A percentile compares a stretch with the other conserved stretches of the same genome.
Evolutionary conservation across 2,113 vertebrate species (phyloP).

Genomic region (Malurus melanocephalus): DNA sequence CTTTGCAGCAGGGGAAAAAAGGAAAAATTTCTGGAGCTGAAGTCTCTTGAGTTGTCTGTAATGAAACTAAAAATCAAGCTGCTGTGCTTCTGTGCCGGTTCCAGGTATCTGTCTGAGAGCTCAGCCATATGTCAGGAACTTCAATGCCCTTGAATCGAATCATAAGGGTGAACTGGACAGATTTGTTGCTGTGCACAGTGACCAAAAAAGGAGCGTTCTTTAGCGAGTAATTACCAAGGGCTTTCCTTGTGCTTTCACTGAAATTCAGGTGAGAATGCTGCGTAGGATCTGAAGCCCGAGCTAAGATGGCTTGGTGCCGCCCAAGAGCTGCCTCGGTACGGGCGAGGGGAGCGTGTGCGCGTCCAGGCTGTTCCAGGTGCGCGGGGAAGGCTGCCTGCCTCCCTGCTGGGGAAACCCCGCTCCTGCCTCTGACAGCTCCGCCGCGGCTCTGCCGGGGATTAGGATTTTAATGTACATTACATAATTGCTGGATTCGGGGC

Average conservation of each 20-base stretch:
- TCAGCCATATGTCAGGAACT: not conserved
- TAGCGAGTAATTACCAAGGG: not conserved
- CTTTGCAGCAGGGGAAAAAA: not conserved
- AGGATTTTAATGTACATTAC: not conserved
- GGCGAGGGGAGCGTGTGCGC: not conserved
- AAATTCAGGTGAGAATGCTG: not conserved
- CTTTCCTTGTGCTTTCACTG: not conserved
- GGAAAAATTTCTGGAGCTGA: not conserved
- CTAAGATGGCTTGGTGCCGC: conserved; percentile 27
- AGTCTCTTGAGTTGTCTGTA: not conserved
- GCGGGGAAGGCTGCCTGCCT: not conserved
- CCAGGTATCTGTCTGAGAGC: conserved; percentile 7
- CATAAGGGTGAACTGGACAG: not conserved
- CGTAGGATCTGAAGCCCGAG: not conserved
- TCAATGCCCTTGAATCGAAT: conserved; percentile 11
- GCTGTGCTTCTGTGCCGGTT: not conserved
- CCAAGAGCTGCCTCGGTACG: not conserved
- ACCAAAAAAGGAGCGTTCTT: not conserved
- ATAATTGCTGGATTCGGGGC: conserved; percentile 10
- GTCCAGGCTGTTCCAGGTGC: not conserved
- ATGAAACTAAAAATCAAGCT: not conserved
- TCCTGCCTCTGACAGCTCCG: not conserved
- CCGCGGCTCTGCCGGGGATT: not conserved
- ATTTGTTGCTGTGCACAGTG: not conserved
- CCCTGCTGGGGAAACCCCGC: not conserved